phyloP scores from a whole-genome alignment of 37 sponge, comb jelly and placozoan genomes.

The Petrosia ficiformis region DNA sequence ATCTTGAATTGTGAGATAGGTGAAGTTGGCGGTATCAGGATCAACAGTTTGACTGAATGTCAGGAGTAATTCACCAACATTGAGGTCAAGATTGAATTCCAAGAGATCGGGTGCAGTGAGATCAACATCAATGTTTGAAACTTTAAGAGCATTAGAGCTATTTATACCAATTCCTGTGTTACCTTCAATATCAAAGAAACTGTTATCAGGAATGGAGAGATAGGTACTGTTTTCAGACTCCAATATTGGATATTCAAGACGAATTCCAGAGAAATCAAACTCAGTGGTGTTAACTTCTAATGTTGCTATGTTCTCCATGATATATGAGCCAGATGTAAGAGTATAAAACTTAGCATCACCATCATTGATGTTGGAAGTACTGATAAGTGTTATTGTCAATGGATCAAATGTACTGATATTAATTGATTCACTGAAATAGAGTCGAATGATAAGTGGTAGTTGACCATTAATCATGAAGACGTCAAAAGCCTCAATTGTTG shows the following conservation, averaged over 20 bases:
- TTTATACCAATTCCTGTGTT: constrained; percentile 49
- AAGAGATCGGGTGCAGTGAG: constrained; percentile 53
- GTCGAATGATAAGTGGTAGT: constrained; percentile 62
- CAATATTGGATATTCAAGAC: constrained; percentile 55
- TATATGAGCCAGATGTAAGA: constrained; percentile 56
- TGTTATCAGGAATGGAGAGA: constrained; percentile 44
- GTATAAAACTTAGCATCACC: constrained; percentile 20
- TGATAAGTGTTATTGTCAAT: constrained; percentile 52
- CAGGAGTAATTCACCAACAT: constrained; percentile 51
- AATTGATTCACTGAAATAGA: constrained; percentile 68
- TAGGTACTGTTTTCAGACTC: constrained; percentile 63
- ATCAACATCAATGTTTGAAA: constrained; percentile 13
- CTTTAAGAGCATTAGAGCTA: constrained; percentile 47
- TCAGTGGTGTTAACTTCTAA: constrained; percentile 63
- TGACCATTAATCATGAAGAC: constrained; percentile 51
- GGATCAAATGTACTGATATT: constrained; percentile 59
- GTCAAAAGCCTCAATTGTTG: constrained; percentile 40
- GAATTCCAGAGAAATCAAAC: constrained; percentile 64
- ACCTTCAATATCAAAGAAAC: constrained; percentile 69
- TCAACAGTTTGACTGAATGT: constrained; percentile 72
- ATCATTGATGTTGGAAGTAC: not conserved
- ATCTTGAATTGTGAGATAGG: constrained; percentile 60
- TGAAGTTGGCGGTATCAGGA: constrained; percentile 31
- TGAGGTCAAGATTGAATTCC: constrained; percentile 65
- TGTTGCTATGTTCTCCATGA: constrained; percentile 23